Percentiles rank a stretch among this genome's conserved stretches.
Evolutionary conservation across 2,888 invertebrate species (phyloP).

Genomic region (Tetranychus piercei): DNA sequence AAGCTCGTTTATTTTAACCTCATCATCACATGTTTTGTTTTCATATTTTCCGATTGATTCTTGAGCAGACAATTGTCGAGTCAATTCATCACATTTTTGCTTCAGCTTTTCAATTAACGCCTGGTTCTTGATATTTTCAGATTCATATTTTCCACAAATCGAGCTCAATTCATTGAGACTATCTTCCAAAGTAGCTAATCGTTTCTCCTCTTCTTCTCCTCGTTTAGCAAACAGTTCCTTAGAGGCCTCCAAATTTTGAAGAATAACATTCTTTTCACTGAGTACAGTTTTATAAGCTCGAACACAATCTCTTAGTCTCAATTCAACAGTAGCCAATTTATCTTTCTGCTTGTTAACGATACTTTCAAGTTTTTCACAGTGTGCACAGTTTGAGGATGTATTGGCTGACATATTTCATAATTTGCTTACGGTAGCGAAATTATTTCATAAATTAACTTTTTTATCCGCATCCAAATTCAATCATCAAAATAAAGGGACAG

Average conservation of each 20-base stretch:
- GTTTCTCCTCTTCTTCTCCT: slow-evolving; percentile 16
- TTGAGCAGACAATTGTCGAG: neutral
- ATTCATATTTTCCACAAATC: slow-evolving; percentile 21
- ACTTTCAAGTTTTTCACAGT: too few species aligned
- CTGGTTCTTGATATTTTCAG: slow-evolving; percentile 13
- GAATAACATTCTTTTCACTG: slow-evolving; percentile 14
- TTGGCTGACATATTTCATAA: too few species aligned
- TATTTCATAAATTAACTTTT: too few species aligned
- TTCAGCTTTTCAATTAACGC: slow-evolving; percentile 12
- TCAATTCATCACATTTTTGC: neutral
- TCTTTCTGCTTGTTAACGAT: too few species aligned
- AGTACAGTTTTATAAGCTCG: slow-evolving; percentile 19
- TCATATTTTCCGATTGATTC: neutral
- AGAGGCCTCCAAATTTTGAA: slow-evolving; percentile 5
- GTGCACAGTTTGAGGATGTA: too few species aligned
- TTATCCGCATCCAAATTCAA: too few species aligned
- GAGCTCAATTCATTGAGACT: slow-evolving; percentile 16
- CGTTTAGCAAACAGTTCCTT: neutral
- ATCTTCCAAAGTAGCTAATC: slow-evolving; percentile 15
- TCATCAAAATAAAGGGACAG: too few species aligned
- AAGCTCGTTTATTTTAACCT: neutral
- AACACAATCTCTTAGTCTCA: slow-evolving; percentile 15
- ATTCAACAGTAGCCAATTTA: too few species aligned
- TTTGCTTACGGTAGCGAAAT: too few species aligned
- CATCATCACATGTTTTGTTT: neutral